Evolutionary conservation across 2,888 invertebrate species (phyloP), one percentile per base, ranked within the genome.

Genomic region (Stictocephala bisonia): DNA sequence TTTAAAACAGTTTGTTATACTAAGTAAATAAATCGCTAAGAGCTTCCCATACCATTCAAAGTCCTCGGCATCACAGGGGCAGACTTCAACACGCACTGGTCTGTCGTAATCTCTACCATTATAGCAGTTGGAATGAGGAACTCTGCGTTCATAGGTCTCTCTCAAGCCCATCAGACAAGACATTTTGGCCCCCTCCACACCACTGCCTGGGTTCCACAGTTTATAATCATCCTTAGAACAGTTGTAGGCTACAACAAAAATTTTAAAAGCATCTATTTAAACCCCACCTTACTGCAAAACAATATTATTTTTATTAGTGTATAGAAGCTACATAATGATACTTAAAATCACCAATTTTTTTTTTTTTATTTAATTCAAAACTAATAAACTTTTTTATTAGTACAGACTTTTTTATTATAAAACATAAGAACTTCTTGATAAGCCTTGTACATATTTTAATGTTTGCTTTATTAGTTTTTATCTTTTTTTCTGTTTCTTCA

Each of bases 151-250:
- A 84, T 91, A 95, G 0, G 90, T 90, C 77, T 92, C 90, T 78
- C 91, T 91, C 20, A 89, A 86, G 0, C 96, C 97, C 60, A 97
- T 85, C 1, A 95, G 86, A 81, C 96, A 96, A 0, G 89, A 87
- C 78, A 88, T 85, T 76, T 82, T 81, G 7, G 87, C 86, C 0
- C 88, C 87, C 1, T 88, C 86, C 0, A 87, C 85, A 73, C 88
- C 88, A 71, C 83, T 89, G 11, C 90, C 88, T 0, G 96, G 94
- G 1, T 93, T 92, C 96, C 96, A 96, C 80, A 88, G 88, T 84
- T 96, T 96, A 83, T 94, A 96, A 82, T 96, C 96, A 0, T 90
- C 89, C 18, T 86, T 81, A 0, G 87, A 88, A 81, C 94, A 94
- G 74, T 88, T 87, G 72, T 81, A 80, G 20, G 80, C 85, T 85